phyloP scores from a whole-genome alignment of 2,113 vertebrate genomes.

The Rhabdomys dilectus region DNA sequence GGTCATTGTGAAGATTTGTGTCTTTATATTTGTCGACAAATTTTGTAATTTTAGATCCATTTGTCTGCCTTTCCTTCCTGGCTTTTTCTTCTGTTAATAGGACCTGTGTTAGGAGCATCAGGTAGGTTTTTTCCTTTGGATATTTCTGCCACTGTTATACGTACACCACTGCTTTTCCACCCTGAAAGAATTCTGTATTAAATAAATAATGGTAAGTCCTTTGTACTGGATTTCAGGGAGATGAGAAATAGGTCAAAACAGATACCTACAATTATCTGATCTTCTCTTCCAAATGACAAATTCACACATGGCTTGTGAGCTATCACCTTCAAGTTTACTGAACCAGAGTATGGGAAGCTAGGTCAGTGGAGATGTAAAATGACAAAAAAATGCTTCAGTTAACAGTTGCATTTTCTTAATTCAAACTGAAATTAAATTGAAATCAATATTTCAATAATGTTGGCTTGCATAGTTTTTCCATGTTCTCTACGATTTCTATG shows the following conservation, averaged over 20 bases:
- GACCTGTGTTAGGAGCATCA: background rate
- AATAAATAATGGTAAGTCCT: background rate
- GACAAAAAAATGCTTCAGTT: background rate
- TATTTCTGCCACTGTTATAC: background rate
- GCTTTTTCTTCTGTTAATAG: background rate
- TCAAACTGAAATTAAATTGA: background rate
- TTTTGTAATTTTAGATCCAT: background rate
- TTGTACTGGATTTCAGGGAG: background rate
- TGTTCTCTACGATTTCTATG: background rate
- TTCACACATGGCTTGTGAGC: background rate
- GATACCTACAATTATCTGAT: background rate
- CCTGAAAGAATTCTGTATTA: background rate
- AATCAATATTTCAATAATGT: background rate
- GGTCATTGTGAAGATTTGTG: background rate
- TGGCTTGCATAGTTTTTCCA: background rate
- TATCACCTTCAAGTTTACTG: background rate
- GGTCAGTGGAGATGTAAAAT: background rate
- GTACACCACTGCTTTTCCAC: background rate
- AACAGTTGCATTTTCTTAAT: background rate
- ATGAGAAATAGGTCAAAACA: background rate
- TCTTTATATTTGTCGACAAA: background rate
- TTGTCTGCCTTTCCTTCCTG: background rate
- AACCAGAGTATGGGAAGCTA: background rate
- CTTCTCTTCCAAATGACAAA: rapidly evolving
- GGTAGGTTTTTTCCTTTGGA: background rate